Conservation (phyloP, 2,888 invertebrate species). For the Syrista parreyssii region DNA sequence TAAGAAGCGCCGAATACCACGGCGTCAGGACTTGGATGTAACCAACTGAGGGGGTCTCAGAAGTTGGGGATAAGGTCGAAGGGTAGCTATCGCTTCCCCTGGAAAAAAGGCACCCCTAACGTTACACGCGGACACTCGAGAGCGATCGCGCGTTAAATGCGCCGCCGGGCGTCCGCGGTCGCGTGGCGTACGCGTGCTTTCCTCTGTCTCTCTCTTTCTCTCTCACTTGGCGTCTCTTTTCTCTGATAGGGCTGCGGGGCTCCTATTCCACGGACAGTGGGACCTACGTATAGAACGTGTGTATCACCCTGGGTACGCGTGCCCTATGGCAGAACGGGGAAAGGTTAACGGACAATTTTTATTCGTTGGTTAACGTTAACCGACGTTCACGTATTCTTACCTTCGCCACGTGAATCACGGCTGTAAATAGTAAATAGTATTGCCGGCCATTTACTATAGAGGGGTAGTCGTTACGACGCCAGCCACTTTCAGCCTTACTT, state of each 20-base stretch:
- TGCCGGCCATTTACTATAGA: background rate
- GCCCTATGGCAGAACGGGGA: background rate
- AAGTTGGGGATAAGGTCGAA: background rate
- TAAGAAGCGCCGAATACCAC: background rate
- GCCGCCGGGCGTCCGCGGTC: constrained; percentile 57
- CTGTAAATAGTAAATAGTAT: constrained; percentile 11
- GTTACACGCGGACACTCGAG: constrained; percentile 18
- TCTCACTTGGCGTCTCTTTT: background rate
- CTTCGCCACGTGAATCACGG: constrained; percentile 24
- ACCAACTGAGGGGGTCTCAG: background rate
- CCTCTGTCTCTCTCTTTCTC: constrained; percentile 13
- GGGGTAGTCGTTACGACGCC: constrained; percentile 7
- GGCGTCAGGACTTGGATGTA: background rate
- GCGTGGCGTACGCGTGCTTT: constrained; percentile 59
- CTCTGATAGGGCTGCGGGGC: background rate
- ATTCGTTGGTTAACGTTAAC: constrained; percentile 29
- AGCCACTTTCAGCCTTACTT: constrained; percentile 37
- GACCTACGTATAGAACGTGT: background rate
- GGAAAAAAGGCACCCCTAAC: constrained; percentile 1
- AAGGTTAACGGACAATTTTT: background rate
- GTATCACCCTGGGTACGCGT: background rate
- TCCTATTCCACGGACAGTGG: background rate
- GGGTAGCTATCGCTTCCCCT: constrained; percentile 1
- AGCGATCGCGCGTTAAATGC: constrained; percentile 61
- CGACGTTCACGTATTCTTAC: background rate